Conservation (phyloP, 2,113 vertebrate species). For the Sitta europaea region DNA sequence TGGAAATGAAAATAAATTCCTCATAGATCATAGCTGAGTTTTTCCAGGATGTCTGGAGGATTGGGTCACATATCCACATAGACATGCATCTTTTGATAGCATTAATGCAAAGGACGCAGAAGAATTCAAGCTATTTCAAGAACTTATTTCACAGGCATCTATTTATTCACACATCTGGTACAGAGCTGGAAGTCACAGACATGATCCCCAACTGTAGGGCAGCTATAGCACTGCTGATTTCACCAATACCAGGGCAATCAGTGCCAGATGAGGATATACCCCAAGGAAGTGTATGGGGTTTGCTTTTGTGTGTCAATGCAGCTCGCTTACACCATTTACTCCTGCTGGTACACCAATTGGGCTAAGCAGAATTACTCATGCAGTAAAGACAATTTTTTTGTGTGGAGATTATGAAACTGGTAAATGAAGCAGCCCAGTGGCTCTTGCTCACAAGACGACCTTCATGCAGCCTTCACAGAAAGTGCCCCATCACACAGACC, state of each 20-base stretch:
- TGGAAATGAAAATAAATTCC: neutral
- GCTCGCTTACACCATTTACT: slow-evolving; percentile 53
- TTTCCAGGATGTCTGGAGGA: neutral
- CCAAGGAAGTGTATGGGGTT: neutral
- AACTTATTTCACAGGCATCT: neutral
- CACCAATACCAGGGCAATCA: neutral
- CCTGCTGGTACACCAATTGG: slow-evolving; percentile 35
- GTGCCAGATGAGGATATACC: neutral
- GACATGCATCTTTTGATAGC: neutral
- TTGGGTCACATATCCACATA: neutral
- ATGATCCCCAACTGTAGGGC: neutral
- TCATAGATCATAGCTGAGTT: neutral
- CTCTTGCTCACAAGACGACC: neutral
- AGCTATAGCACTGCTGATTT: neutral
- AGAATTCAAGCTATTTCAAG: neutral
- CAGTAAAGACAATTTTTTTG: neutral
- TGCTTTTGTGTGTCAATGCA: slow-evolving; percentile 4
- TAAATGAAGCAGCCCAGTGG: neutral
- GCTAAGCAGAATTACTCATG: neutral
- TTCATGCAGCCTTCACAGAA: neutral
- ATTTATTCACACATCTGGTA: neutral
- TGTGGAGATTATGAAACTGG: neutral
- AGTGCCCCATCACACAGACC: neutral
- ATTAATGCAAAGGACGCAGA: neutral
- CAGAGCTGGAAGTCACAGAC: neutral